phyloP scores from a whole-genome alignment of 1,140 invertebrate genomes.

The Melitaea cinxia region DNA sequence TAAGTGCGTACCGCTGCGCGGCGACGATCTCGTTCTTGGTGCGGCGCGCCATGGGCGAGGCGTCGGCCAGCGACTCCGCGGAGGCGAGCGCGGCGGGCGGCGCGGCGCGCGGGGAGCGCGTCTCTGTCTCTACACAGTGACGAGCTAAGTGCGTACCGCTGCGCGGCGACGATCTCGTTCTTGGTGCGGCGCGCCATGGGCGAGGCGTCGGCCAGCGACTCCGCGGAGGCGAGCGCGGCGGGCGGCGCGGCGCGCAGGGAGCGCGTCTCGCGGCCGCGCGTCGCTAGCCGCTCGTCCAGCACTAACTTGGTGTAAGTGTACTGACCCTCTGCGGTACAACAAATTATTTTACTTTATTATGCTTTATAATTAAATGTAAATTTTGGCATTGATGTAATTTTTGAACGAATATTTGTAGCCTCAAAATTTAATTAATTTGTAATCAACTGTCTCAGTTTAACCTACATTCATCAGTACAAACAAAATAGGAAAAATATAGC shows the following conservation, averaged over 20 bases:
- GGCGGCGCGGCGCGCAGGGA: slow-evolving; percentile 70
- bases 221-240: slow-evolving; percentile 60
- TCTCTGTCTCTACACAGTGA: too few species aligned
- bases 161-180: slow-evolving; percentile 95
- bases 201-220: slow-evolving; percentile 87
- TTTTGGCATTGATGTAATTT: too few species aligned
- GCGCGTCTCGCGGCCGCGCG: slow-evolving; percentile 57
- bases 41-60: slow-evolving; percentile 85
- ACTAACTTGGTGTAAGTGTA: slow-evolving; percentile 82
- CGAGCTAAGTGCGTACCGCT: too few species aligned
- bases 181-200: slow-evolving; percentile 96
- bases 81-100: slow-evolving; percentile 63
- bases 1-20: slow-evolving; percentile 23
- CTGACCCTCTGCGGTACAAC: slow-evolving; percentile 61
- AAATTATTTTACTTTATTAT: too few species aligned
- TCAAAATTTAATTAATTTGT: too few species aligned
- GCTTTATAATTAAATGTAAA: too few species aligned
- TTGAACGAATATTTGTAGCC: too few species aligned
- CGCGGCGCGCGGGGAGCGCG: slow-evolving; percentile 69
- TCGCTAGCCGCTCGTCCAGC: slow-evolving; percentile 78
- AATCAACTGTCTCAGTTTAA: too few species aligned
- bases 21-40: too few species aligned
- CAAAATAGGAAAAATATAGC: too few species aligned
- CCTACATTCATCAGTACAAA: too few species aligned
- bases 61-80: too few species aligned